These are phyloP conservation scores for Lemur catta DNA, from an alignment of 2,797 vertebrate genomes.

Conservation along the genomic window DNA sequence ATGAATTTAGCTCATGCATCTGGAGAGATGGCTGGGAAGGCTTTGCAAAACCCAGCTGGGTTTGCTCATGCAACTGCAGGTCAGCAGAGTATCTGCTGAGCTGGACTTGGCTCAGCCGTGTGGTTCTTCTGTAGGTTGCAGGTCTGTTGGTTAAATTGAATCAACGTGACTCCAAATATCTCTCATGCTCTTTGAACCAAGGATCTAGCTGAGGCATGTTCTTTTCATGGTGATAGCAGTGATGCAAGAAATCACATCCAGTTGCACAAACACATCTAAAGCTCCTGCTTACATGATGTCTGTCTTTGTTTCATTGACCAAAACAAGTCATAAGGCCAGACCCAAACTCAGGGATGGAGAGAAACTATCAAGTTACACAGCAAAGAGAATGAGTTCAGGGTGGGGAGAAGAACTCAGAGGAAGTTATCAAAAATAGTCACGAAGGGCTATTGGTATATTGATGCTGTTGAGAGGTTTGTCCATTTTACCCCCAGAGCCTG, in stretches of 20 bases:
- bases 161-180: background rate
- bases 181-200: background rate
- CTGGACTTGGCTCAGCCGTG: background rate
- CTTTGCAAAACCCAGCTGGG: background rate
- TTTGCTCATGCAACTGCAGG: background rate
- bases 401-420: background rate
- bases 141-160: background rate
- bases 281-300: background rate
- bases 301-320: background rate
- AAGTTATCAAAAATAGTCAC: background rate
- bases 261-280: background rate
- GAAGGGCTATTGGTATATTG: background rate
- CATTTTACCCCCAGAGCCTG: accelerated
- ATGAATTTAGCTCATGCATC: background rate
- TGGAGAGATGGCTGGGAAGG: background rate
- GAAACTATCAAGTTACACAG: background rate
- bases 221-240: background rate
- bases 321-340: background rate
- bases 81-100: background rate
- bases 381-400: background rate
- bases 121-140: background rate
- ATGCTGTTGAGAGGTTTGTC: background rate
- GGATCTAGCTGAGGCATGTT: background rate
- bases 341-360: background rate
- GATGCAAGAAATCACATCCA: background rate